These are phyloP conservation scores for Gallirallus australis DNA, from an alignment of 2,797 vertebrate species.

Conservation along the genomic window DNA sequence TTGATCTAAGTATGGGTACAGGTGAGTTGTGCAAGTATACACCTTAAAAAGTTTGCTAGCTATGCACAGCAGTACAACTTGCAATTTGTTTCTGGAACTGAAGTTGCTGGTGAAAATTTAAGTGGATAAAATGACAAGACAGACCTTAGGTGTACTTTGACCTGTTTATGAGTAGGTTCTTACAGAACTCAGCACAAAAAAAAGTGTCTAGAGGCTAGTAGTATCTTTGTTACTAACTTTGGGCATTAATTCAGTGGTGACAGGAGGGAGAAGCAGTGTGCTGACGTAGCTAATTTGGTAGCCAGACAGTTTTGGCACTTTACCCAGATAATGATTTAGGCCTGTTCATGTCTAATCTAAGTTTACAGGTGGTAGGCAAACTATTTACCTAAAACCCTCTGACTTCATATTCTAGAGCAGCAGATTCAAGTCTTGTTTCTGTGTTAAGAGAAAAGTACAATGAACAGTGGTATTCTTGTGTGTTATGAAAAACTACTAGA, in stretches of 20 bases:
- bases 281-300: conserved; percentile 29
- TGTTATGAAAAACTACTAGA: not conserved
- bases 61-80: not conserved
- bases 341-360: not conserved
- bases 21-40: not conserved
- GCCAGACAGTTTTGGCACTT: not conserved
- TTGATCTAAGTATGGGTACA: not conserved
- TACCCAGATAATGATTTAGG: not conserved
- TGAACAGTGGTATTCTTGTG: not conserved
- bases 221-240: not conserved
- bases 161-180: not conserved
- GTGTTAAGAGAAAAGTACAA: not conserved
- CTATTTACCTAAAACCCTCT: not conserved
- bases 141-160: not conserved
- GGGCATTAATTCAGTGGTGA: not conserved
- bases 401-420: not conserved
- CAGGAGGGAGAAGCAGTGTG: conserved; percentile 23
- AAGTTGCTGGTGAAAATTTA: not conserved
- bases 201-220: not conserved
- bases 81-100: not conserved
- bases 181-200: not conserved
- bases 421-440: not conserved
- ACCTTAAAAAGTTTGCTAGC: not conserved
- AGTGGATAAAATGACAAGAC: not conserved
- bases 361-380: not conserved